Conservation (phyloP, 2,888 invertebrate genomes). For the Caradrina kadenii region DNA sequence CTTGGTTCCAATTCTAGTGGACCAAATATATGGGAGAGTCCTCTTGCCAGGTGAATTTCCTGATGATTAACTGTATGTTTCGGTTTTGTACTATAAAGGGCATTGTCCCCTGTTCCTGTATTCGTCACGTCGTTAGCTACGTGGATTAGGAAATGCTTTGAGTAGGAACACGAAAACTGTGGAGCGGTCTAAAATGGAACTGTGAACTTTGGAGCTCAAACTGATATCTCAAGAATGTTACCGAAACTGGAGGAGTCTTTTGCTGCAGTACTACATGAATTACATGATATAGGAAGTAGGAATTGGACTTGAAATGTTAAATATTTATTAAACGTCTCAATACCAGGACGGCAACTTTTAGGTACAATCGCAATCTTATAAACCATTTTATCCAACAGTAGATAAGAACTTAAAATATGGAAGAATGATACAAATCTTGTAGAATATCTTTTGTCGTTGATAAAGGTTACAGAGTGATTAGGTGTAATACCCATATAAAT, state of each 20-base stretch:
- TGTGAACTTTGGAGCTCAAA: background rate
- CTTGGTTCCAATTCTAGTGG: too few relatives aligned
- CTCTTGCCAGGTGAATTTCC: constrained; percentile 3
- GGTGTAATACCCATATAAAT: too few relatives aligned
- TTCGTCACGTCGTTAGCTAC: constrained; percentile 65
- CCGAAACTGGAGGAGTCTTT: background rate
- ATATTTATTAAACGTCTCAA: background rate
- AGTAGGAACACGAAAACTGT: constrained; percentile 44
- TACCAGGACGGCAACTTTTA: background rate
- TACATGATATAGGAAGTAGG: too few relatives aligned
- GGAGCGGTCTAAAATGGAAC: constrained; percentile 9
- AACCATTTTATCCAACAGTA: too few relatives aligned
- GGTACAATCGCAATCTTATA: too few relatives aligned
- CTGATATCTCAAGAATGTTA: too few relatives aligned
- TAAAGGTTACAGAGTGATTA: too few relatives aligned
- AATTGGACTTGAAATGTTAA: background rate
- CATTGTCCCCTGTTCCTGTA: constrained; percentile 62
- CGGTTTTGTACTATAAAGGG: constrained; percentile 40
- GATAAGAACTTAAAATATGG: too few relatives aligned
- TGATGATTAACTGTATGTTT: constrained; percentile 59
- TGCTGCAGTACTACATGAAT: background rate
- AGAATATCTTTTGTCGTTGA: too few relatives aligned
- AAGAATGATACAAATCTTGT: too few relatives aligned
- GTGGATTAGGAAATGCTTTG: constrained; percentile 57
- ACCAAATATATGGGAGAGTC: background rate